Evolutionary conservation across 2,888 invertebrate genomes (phyloP), one percentile per base, ranked within the genome.

Genomic region (Gymnosoma rotundatum): DNA sequence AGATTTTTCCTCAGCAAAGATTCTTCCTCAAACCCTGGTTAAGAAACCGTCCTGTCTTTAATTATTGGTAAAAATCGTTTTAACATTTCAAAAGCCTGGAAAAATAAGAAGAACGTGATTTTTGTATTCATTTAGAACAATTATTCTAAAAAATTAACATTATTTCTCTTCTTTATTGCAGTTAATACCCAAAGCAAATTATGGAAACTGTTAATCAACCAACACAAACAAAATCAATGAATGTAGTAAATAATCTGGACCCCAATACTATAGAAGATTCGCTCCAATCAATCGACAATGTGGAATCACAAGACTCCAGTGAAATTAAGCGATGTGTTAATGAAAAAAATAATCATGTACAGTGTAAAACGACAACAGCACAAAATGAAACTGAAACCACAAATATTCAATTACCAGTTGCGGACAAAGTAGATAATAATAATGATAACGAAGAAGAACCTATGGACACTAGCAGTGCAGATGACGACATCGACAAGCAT

Each of bases 151-250:
- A 60, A 38, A 20, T 7, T 38, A 48, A 14, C 45, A 12, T 16
- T 56, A 12, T 16, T 52, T 58, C 14, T 58, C 14, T 0, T 50
- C 25, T 72, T 14, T 0, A 52, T 80, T 85, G 42, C 67, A 83
- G 85, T 74, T 63, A 14, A 82, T 25, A 83, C 48, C 45, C 9
- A 56, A 63, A 86, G 87, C 7, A 88, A 87, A 90, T 89, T 86
- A 91, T 91, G 91, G 90, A 90, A 88, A 86, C 88, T 72, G 86
- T 88, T 87, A 88, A 88, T 74, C 87, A 89, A 74, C 86, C 50
- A 74, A 36, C 87, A 87, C 83, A 88, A 86, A 86, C 86, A 75
- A 86, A 87, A 76, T 87, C 83, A 86, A 85, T 83, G 73, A 88
- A 87, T 83, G 87, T 78, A 76, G 79, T 86, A 86, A 86, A 86